Evolutionary conservation across 2,113 vertebrate species (phyloP).

Genomic region (Sminthopsis crassicaudata): DNA sequence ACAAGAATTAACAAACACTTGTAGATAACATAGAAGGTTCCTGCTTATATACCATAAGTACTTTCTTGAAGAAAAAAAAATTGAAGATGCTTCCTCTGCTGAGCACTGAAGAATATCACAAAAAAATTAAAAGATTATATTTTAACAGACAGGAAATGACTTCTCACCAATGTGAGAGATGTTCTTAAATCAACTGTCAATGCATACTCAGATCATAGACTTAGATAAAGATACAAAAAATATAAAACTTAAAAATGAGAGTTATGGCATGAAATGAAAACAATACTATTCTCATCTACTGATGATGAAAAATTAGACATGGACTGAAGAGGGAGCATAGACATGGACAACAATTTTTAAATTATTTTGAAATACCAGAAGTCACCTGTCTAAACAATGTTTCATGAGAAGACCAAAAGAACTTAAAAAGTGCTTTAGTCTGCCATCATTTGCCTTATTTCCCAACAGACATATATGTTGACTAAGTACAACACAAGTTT

Average conservation of each 20-base stretch:
- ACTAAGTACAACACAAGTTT: not conserved
- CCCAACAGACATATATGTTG: not conserved
- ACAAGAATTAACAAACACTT: not conserved
- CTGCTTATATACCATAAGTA: not conserved
- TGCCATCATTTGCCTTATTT: not conserved
- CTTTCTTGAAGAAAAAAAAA: not conserved
- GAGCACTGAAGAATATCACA: not conserved
- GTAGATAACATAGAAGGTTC: not conserved
- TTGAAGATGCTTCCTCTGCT: not conserved
- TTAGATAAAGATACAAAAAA: not conserved
- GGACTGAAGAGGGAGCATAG: not conserved
- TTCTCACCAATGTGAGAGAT: not conserved
- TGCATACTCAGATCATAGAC: not conserved
- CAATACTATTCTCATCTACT: not conserved
- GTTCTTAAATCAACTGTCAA: not conserved
- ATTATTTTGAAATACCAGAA: too few species aligned
- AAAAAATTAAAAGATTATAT: not conserved
- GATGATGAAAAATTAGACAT: not conserved
- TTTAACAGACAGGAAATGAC: not conserved
- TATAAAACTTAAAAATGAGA: not conserved
- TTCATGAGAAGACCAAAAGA: not conserved
- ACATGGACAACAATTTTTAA: not conserved
- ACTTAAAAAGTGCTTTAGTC: not conserved
- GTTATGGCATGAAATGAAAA: not conserved
- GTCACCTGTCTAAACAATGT: not conserved